Evolutionary conservation across 2,797 vertebrate species (phyloP), one percentile per base, ranked within the genome.

Genomic region (Tokudaia muenninki): DNA sequence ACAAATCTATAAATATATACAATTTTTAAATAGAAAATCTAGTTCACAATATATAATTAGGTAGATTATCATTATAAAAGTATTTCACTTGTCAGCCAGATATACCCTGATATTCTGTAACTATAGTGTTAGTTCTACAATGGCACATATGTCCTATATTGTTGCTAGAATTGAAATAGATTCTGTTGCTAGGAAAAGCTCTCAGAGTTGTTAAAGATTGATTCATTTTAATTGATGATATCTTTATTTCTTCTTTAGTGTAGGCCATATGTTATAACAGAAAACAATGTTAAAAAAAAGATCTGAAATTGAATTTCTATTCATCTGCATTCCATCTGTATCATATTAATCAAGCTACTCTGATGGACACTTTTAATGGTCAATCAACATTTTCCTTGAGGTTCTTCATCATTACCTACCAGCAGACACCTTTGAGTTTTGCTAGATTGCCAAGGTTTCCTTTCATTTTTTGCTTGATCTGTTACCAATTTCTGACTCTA

Each of bases 171-270:
- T 34, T 65, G 31, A 97, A 95, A 87, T n/a, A 92, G 34, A 92
- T 78, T 79, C 12, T 93, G 22, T 87, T 96, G 61, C 96, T 96
- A 96, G 91, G 70, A 78, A 94, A 84, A 91, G 29, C 57, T 94
- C 95, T 22, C 86, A 96, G n/a, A 94, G 79, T 96, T 94, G 74
- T 94, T 96, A 87, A 96, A 94, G 26, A 95, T 21, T 86, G 78
- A 79, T 94, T 55, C 37, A 92, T 96, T 96, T 97, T 96, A 98
- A 94, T 91, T 96, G 92, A 93, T 87, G 90, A 87, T 94, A 96
- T 81, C 37, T 95, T 92, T 92, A 94, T 95, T 96, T 94, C 41
- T 96, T 77, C 34, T 95, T 90, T 91, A 72, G 63, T 95, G 2
- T 92, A 95, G 81, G 75, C 82, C 94, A 94, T 96, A 95, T 96